A percentile compares a stretch with the other conserved stretches of the same genome.
Evolutionary conservation across 2,888 invertebrate genomes (phyloP).

Genomic region (Acanthococcus lagerstroemiae): DNA sequence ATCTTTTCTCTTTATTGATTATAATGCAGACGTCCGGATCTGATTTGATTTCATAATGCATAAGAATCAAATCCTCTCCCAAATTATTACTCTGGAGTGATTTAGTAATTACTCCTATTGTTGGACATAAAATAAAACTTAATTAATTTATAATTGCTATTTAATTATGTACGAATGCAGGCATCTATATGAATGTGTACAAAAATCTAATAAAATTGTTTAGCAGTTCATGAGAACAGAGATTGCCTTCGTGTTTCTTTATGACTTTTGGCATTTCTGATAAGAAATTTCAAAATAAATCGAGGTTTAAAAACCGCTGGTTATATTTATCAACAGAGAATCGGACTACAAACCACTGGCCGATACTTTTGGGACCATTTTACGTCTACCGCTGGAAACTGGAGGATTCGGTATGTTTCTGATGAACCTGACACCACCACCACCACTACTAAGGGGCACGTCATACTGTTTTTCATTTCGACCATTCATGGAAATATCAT

Average conservation of each 20-base stretch:
- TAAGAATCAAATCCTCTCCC: conserved; percentile 1
- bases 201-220: too few species aligned
- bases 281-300: too few species aligned
- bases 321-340: too few species aligned
- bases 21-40: background rate
- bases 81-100: conserved; percentile 1
- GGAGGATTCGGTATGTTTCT: background rate
- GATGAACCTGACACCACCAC: background rate
- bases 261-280: too few species aligned
- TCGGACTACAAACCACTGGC: conserved; percentile 12
- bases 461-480: conserved; percentile 17
- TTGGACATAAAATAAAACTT: too few species aligned
- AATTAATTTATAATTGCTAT: too few species aligned
- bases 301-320: too few species aligned
- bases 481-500: conserved; percentile 1
- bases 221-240: too few species aligned
- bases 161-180: too few species aligned
- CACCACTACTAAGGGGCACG: too few species aligned
- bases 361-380: conserved; percentile 11
- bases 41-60: background rate
- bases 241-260: too few species aligned
- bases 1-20: background rate
- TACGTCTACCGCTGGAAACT: background rate
- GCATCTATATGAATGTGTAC: too few species aligned
- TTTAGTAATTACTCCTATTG: background rate